These are phyloP conservation scores for Glareola pratincola DNA, from an alignment of 2,113 vertebrate species.

Conservation along the genomic window DNA sequence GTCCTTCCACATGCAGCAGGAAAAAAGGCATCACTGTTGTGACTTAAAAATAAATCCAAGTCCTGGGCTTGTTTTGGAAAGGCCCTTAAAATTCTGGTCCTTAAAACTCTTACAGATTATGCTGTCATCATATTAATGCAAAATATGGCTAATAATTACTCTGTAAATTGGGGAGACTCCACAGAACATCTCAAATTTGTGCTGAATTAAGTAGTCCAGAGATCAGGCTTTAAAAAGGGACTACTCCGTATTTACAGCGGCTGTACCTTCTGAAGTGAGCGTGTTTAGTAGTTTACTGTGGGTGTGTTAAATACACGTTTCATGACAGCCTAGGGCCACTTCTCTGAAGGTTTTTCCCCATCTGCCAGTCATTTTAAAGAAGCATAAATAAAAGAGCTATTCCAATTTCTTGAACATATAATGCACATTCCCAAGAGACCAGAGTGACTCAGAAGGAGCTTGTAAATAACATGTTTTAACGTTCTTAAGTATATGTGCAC, in stretches of 20 bases:
- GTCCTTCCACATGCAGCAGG: not conserved
- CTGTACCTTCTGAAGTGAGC: constrained; percentile 20
- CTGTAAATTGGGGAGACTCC: not conserved
- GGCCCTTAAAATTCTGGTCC: not conserved
- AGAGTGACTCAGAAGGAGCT: constrained; percentile 36
- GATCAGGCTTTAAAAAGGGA: not conserved
- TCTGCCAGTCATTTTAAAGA: constrained; percentile 59
- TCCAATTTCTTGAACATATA: constrained; percentile 52
- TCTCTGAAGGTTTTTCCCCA: constrained; percentile 57
- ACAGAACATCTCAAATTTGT: not conserved
- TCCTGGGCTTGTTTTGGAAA: not conserved
- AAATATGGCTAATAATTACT: not conserved
- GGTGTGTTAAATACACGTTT: constrained; percentile 57
- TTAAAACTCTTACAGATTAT: not conserved
- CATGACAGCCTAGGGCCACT: constrained; percentile 48
- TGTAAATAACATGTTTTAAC: constrained; percentile 56
- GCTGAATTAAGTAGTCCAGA: constrained; percentile 8
- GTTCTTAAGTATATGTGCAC: constrained; percentile 9
- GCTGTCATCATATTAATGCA: not conserved
- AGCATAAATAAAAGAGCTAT: constrained; percentile 55
- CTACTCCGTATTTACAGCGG: not conserved
- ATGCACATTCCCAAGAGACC: not conserved
- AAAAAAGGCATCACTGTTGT: not conserved
- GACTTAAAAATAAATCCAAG: not conserved
- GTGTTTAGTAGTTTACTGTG: constrained; percentile 25